Percentiles rank a stretch among this genome's conserved stretches.
Evolutionary conservation across 2,888 invertebrate species (phyloP).

Genomic region (Tetanocera ferruginea): DNA sequence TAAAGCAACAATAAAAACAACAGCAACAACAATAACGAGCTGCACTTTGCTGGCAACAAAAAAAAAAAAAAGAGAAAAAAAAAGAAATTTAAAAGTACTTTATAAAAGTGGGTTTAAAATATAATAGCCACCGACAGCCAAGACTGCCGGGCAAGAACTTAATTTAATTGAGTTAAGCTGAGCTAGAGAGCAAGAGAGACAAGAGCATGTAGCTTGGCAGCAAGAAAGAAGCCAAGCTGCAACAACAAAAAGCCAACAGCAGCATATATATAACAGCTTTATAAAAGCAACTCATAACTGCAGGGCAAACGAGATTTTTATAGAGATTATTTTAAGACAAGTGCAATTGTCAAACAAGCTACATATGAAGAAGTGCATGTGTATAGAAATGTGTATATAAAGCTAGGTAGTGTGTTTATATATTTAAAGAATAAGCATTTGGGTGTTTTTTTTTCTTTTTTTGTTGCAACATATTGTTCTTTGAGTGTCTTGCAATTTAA

Average conservation of each 20-base stretch:
- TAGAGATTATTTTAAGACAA: slow-evolving; percentile 14
- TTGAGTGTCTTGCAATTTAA: not conserved
- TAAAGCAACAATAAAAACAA: not conserved
- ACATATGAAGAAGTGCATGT: not conserved
- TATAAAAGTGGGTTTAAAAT: not conserved
- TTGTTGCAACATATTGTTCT: not conserved
- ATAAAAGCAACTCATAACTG: slow-evolving; percentile 2
- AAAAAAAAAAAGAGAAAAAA: slow-evolving; percentile 47
- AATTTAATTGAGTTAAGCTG: slow-evolving; percentile 7
- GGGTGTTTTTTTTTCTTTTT: not conserved
- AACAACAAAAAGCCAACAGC: not conserved
- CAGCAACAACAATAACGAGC: not conserved
- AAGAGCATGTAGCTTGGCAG: not conserved
- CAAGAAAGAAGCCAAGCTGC: not conserved
- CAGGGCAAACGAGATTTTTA: not conserved
- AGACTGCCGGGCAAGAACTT: slow-evolving; percentile 4
- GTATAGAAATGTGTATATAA: not conserved
- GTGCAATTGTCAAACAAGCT: not conserved
- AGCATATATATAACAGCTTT: not conserved
- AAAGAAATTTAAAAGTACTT: not conserved
- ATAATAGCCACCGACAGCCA: slow-evolving; percentile 18
- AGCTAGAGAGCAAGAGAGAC: not conserved
- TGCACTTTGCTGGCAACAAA: slow-evolving; percentile 47
- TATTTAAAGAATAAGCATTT: not conserved
- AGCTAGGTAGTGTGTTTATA: not conserved